Evolutionary conservation across 1,140 invertebrate species (phyloP), one percentile per base, ranked within the genome.

Genomic region (Drosophila burlai): DNA sequence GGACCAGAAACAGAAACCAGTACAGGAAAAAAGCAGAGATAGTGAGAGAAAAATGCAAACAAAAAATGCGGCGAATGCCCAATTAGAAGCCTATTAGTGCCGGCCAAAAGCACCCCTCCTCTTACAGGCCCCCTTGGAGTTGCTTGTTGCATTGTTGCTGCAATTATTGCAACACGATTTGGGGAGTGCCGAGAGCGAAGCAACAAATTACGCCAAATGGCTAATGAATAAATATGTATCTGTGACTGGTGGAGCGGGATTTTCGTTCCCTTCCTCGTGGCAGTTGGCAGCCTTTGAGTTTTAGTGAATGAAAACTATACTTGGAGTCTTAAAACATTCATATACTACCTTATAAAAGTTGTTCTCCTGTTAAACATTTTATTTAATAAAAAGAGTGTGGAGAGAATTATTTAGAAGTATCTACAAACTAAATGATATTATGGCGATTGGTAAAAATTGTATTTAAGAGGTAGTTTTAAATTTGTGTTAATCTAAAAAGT

Each of bases 11-110:
- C 54, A 59, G 40, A 38, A 72, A 26, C 31, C 42, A n/a, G 24
- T 15, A 26, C 16, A 52, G 10, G 34, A 24, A 11, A 5, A 46
- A 11, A 11, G 10, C 10, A 21, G 4, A 21, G 18, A n/a, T 5
- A 21, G 47, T 2, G 0, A 29, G 21, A 47, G 24, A 61, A 26
- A 61, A 50, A 10, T 18, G 65, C 47, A 55, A 61, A 76, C 61
- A 76, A 75, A 77, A 75, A 76, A 55, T 42, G 62, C 46, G 36
- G 36, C 45, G 57, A 59, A 67, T 58, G 67, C 49, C 77, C 78
- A 89, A 89, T 89, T 89, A 90, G 74, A 90, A 75, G 85, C 84
- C 85, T 84, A 84, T 89, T 90, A 89, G 81, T 50, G 55, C 21
- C 3, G 49, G 21, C 26, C 65, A 66, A 34, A 34, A 40, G 34